phyloP scores from a whole-genome alignment of 2,888 invertebrate genomes.

The Polyommatus iphigenia region DNA sequence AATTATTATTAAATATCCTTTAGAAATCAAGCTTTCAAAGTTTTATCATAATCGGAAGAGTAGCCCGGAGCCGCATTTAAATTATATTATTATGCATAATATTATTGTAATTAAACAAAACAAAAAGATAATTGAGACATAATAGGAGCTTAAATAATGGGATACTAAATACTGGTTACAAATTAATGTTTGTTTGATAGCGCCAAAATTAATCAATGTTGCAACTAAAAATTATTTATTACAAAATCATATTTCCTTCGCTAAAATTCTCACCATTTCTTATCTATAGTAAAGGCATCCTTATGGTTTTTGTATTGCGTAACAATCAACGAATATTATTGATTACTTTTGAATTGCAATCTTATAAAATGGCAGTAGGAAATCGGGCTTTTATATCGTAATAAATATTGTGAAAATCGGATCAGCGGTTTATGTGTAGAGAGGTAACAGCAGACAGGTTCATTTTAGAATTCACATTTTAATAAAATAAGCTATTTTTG shows the following conservation, averaged over 20 bases:
- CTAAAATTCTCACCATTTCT: not conserved
- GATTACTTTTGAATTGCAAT: not conserved
- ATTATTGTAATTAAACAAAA: no score
- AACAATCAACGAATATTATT: not conserved
- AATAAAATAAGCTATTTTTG: no score
- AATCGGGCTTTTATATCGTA: not conserved
- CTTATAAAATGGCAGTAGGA: not conserved
- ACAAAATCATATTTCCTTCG: conserved; percentile 2
- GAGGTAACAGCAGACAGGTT: no score
- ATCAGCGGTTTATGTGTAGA: no score
- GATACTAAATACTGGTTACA: not conserved
- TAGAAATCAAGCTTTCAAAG: no score
- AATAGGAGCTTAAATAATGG: not conserved
- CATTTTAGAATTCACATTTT: no score
- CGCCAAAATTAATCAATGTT: not conserved
- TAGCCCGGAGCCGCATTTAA: no score
- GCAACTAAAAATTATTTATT: conserved; percentile 1
- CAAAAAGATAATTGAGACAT: not conserved
- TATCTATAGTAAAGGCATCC: not conserved
- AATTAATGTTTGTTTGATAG: not conserved
- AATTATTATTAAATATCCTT: no score
- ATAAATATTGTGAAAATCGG: no score
- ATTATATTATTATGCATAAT: no score
- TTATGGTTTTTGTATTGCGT: not conserved
- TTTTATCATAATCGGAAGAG: no score